A percentile compares a stretch with the other conserved stretches of the same genome.
phyloP scores from a whole-genome alignment of 2,888 invertebrate species.

The Andrena hattorfiana region DNA sequence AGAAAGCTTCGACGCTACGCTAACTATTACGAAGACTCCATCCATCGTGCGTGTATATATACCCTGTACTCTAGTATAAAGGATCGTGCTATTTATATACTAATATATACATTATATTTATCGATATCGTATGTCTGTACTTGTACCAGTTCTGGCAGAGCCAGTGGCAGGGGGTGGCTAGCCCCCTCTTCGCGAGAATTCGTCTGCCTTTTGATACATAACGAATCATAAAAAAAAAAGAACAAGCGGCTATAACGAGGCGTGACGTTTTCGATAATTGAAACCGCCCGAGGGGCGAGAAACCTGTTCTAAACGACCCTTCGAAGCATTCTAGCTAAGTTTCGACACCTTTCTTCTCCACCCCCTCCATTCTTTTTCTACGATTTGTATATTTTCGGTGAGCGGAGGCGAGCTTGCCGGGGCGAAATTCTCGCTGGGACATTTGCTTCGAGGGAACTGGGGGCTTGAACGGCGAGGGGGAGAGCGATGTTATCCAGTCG shows the following conservation, averaged over 20 bases:
- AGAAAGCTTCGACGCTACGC: constrained; percentile 64
- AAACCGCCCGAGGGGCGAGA: neutral
- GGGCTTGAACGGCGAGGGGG: too few species aligned
- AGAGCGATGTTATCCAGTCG: neutral
- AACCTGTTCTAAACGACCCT: neutral
- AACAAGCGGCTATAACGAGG: constrained; percentile 38
- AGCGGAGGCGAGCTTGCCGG: neutral
- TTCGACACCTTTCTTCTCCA: neutral
- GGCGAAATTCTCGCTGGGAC: neutral
- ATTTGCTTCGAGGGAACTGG: constrained; percentile 5
- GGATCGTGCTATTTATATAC: constrained; percentile 73
- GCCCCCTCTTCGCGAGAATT: constrained; percentile 6
- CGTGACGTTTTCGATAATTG: neutral
- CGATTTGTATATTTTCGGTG: constrained; percentile 21
- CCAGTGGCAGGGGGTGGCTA: neutral
- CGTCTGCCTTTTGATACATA: constrained; percentile 53
- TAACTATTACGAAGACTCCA: constrained; percentile 74
- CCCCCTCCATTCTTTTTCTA: constrained; percentile 25
- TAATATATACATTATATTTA: constrained; percentile 70
- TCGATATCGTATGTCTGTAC: constrained; percentile 69
- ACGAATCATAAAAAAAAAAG: constrained; percentile 33
- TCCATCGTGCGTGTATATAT: constrained; percentile 76
- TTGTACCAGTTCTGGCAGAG: constrained; percentile 46
- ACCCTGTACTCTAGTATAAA: constrained; percentile 73
- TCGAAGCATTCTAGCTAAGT: constrained; percentile 6